phyloP scores from a whole-genome alignment of 2,797 vertebrate genomes.

The Pipistrellus pygmaeus region DNA sequence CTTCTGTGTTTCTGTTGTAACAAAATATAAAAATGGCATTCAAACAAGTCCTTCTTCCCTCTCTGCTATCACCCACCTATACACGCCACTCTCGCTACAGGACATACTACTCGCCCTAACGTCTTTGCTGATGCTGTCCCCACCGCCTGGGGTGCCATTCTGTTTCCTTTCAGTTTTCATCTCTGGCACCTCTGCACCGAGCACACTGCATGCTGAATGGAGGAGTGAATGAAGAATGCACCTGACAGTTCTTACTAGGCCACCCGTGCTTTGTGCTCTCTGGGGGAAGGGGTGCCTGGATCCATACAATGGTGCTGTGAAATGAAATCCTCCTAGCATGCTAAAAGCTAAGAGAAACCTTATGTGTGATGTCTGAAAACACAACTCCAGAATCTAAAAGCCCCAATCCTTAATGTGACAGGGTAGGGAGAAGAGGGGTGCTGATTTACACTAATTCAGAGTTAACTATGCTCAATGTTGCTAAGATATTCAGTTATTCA shows the following conservation, averaged over 20 bases:
- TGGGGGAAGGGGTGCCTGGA: background rate
- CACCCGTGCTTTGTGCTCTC: background rate
- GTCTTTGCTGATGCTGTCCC: background rate
- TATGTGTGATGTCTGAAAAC: slow-evolving; percentile 8
- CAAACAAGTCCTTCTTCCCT: background rate
- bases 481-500: background rate
- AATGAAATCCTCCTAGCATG: background rate
- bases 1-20: slow-evolving; percentile 5
- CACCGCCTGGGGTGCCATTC: background rate
- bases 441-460: background rate
- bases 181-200: background rate
- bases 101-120: background rate
- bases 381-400: slow-evolving; percentile 1
- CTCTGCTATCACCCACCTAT: background rate
- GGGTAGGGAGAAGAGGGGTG: background rate
- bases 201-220: background rate
- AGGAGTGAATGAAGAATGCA: background rate
- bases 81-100: background rate
- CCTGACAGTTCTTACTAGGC: background rate
- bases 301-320: background rate
- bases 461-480: background rate
- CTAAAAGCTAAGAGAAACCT: background rate
- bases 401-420: background rate
- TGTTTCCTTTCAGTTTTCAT: background rate
- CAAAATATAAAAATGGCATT: background rate